Evolutionary conservation across 2,888 invertebrate species (phyloP).

Genomic region (Pinctada fucata): DNA sequence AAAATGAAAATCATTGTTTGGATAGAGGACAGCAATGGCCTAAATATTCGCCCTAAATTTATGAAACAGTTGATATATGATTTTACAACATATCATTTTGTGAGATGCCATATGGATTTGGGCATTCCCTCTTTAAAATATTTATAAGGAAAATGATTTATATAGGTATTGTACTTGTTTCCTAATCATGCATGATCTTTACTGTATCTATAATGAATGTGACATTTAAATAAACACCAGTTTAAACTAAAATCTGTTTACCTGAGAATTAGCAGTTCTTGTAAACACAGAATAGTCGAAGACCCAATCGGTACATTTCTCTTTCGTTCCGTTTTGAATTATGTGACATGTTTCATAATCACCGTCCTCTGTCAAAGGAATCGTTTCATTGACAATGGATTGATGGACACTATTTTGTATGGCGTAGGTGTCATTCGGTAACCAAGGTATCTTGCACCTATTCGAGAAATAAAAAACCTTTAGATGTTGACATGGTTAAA

Average conservation of each 20-base stretch:
- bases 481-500: neutral
- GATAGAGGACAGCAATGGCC: too few species aligned
- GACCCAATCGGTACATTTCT: slow-evolving; percentile 26
- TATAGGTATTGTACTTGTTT: too few species aligned
- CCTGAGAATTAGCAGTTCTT: slow-evolving; percentile 26
- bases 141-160: too few species aligned
- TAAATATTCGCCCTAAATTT: too few species aligned
- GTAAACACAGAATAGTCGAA: slow-evolving; percentile 26
- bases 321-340: slow-evolving; percentile 15
- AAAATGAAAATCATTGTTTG: too few species aligned
- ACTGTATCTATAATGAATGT: too few species aligned
- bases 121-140: too few species aligned
- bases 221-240: too few species aligned
- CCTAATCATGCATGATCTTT: too few species aligned
- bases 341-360: slow-evolving; percentile 21
- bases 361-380: neutral
- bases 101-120: too few species aligned
- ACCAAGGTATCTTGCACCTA: slow-evolving; percentile 26
- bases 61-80: too few species aligned
- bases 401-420: slow-evolving; percentile 2
- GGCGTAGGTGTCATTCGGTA: slow-evolving; percentile 16
- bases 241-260: neutral
- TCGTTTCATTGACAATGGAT: slow-evolving; percentile 12
- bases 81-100: too few species aligned
- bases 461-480: neutral